Conservation (phyloP, 2,888 invertebrate species). For the Tricholauxania praeusta region DNA sequence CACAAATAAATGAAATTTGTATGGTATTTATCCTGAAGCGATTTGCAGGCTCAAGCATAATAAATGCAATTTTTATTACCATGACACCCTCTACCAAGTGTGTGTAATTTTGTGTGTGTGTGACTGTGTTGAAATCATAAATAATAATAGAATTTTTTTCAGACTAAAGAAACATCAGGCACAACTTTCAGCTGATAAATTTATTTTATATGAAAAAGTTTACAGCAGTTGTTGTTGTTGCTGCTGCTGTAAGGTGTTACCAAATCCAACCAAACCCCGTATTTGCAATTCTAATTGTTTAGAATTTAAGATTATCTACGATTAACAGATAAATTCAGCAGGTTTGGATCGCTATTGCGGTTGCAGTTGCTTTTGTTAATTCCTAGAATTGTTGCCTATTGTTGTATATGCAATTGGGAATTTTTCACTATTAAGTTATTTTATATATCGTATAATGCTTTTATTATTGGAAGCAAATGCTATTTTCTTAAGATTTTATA, state of each 20-base stretch:
- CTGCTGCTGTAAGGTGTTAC: conserved; percentile 26
- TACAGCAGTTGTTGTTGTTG: background rate
- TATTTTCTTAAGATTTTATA: too few species aligned
- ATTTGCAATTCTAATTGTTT: conserved; percentile 45
- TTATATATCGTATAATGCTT: too few species aligned
- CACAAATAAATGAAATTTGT: background rate
- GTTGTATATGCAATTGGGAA: background rate
- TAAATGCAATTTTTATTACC: conserved; percentile 5
- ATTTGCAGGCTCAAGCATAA: background rate
- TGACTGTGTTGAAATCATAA: too few species aligned
- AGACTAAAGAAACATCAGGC: too few species aligned
- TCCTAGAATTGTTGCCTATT: background rate
- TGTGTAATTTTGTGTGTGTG: too few species aligned
- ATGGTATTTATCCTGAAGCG: background rate
- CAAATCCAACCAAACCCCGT: conserved; percentile 30
- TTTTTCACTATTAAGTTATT: too few species aligned
- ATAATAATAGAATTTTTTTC: too few species aligned
- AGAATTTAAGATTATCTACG: conserved; percentile 26
- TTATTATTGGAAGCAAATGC: too few species aligned
- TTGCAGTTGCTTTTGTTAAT: background rate
- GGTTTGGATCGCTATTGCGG: background rate
- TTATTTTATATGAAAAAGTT: background rate
- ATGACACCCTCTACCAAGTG: background rate
- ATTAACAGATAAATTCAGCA: conserved; percentile 18
- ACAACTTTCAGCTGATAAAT: too few species aligned